phyloP scores from a whole-genome alignment of 2,113 vertebrate species.

The Nanorana parkeri region DNA sequence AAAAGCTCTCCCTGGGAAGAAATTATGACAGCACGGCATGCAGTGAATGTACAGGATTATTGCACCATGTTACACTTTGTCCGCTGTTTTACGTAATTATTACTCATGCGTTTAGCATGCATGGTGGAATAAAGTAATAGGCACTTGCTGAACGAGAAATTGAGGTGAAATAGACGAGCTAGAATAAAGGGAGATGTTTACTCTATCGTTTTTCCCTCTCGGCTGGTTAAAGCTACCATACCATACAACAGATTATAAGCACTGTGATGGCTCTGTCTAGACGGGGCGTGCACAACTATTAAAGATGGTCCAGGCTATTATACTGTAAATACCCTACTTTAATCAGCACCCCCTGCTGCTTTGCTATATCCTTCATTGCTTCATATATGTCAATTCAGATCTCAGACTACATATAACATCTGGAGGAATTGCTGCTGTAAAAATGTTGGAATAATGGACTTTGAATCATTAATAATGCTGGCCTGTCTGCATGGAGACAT shows the following conservation, averaged over 20 bases:
- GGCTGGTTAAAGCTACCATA: slow-evolving; percentile 56
- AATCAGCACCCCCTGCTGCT: neutral
- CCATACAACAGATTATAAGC: neutral
- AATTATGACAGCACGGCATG: slow-evolving; percentile 49
- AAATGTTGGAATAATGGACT: slow-evolving; percentile 8
- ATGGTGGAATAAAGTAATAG: slow-evolving; percentile 59
- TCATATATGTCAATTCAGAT: neutral
- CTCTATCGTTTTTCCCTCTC: slow-evolving; percentile 36
- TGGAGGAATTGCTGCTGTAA: neutral
- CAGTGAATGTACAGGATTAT: slow-evolving; percentile 48
- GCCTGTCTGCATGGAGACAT: slow-evolving; percentile 29
- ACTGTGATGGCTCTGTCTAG: slow-evolving; percentile 16
- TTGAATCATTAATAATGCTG: slow-evolving; percentile 32
- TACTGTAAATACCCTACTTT: slow-evolving; percentile 4
- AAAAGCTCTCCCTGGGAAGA: slow-evolving; percentile 51
- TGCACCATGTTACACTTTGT: slow-evolving; percentile 35
- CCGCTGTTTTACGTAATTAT: slow-evolving; percentile 57
- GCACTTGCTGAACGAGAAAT: slow-evolving; percentile 10
- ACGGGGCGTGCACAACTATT: neutral
- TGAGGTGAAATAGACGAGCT: slow-evolving; percentile 43
- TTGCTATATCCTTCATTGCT: neutral
- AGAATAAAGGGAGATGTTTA: slow-evolving; percentile 53
- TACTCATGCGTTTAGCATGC: slow-evolving; percentile 40
- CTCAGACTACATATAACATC: neutral
- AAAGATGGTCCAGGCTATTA: neutral